Conservation (phyloP, 2,888 invertebrate genomes). For the Drosophila nr. perissopoda region DNA sequence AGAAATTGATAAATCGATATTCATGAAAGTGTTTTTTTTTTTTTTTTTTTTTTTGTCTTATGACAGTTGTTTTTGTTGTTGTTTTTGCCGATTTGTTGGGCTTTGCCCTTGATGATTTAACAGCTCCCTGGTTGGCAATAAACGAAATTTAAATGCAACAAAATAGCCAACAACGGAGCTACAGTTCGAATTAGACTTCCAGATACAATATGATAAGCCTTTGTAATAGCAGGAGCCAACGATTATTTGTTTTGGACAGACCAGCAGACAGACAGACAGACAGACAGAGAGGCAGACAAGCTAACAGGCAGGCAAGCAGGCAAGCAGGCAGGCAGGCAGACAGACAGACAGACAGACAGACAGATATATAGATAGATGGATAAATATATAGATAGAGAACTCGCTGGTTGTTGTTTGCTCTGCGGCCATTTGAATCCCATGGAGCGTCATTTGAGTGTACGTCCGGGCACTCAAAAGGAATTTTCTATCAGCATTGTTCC, state of each 20-base stretch:
- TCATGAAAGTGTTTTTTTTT: slow-evolving; percentile 9
- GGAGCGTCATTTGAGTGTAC: slow-evolving; percentile 36
- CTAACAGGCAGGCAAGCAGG: not conserved
- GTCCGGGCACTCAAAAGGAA: slow-evolving; percentile 66
- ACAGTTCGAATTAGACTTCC: slow-evolving; percentile 65
- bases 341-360: not conserved
- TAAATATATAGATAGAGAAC: not conserved
- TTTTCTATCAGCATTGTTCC: slow-evolving; percentile 55
- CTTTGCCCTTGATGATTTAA: slow-evolving; percentile 61
- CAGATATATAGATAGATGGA: not conserved
- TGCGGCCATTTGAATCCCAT: slow-evolving; percentile 25
- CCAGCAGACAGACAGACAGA: not conserved
- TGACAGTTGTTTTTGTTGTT: not conserved
- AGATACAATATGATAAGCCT: slow-evolving; percentile 73
- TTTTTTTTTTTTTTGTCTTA: not conserved
- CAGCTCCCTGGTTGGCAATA: slow-evolving; percentile 75
- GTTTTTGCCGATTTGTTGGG: slow-evolving; percentile 20
- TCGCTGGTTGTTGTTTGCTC: slow-evolving; percentile 35
- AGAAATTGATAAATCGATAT: slow-evolving; percentile 7
- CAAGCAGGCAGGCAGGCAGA: not conserved
- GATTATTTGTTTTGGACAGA: slow-evolving; percentile 62
- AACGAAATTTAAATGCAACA: slow-evolving; percentile 74
- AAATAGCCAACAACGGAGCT: slow-evolving; percentile 35
- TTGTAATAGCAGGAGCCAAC: slow-evolving; percentile 53
- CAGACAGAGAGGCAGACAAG: not conserved